phyloP scores from a whole-genome alignment of 2,888 invertebrate species.

The Unio pictorum region DNA sequence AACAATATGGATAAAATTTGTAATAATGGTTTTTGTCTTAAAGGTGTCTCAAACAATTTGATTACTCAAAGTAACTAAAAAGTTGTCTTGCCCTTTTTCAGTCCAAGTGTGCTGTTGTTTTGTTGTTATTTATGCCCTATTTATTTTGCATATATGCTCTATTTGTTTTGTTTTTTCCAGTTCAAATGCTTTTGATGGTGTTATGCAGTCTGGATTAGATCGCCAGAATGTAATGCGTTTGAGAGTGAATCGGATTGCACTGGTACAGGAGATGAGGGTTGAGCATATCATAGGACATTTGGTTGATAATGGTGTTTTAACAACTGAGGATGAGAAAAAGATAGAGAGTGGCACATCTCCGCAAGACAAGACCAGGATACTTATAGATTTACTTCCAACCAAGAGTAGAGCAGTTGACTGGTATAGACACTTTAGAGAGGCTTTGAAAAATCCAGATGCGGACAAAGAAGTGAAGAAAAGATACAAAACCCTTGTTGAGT shows the following conservation, averaged over 20 bases:
- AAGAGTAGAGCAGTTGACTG: conserved; percentile 59
- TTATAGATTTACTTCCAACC: conserved; percentile 61
- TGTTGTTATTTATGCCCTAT: too few relatives aligned
- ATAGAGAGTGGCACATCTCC: conserved; percentile 53
- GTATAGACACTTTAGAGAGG: conserved; percentile 61
- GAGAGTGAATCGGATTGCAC: conserved; percentile 61
- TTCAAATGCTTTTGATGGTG: conserved; percentile 20
- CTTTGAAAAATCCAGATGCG: conserved; percentile 57
- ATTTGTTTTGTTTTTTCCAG: conserved; percentile 10
- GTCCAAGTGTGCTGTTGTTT: conserved; percentile 4
- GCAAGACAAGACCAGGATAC: conserved; percentile 57
- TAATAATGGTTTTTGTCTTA: too few relatives aligned
- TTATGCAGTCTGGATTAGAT: conserved; percentile 45
- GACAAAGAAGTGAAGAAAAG: conserved; percentile 46
- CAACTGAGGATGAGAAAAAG: conserved; percentile 46
- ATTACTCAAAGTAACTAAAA: too few relatives aligned
- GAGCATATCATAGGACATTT: conserved; percentile 57
- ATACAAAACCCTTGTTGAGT: conserved; percentile 61
- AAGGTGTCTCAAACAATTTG: too few relatives aligned
- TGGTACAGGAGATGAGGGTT: conserved; percentile 63
- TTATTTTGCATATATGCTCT: too few relatives aligned
- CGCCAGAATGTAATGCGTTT: conserved; percentile 64
- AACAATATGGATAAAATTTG: too few relatives aligned
- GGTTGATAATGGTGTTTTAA: conserved; percentile 45
- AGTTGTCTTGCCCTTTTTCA: neutral